Evolutionary conservation across 2,113 vertebrate genomes (phyloP), one percentile per base, ranked within the genome.

Genomic region (Scatophagus argus): DNA sequence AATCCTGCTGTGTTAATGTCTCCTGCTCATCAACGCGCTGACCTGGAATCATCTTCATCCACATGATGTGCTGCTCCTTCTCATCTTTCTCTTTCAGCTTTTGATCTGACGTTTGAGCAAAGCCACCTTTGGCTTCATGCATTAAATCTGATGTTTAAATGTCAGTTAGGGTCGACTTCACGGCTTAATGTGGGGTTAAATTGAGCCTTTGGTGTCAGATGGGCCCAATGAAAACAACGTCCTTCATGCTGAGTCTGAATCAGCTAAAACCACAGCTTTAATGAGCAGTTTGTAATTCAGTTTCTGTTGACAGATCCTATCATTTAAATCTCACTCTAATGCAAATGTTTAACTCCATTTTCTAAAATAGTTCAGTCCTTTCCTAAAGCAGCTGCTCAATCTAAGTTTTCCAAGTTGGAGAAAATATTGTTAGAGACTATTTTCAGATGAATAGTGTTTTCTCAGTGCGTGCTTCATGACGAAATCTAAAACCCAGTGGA

Each of bases 11-110:
- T 32, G 77, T 75, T 60, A 70, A 82, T 77, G 85, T 78, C 70
- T 86, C 71, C 74, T 31, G 19, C 78, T 89, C 87, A 83, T 84
- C 74, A 82, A 67, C 73, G 58, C 51, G 66, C 77, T 90, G 88
- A 90, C 83, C 88, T 87, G 79, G 83, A 90, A 86, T 63, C 76
- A 88, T 88, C n/a, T n/a, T n/a, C 78, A 82, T 86, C 75, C 88
- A 81, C 84, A 62, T 43, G 69, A 88, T 81, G 82, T 76, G 86
- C 80, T 72, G 25, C 81, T 39, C 56, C 44, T 49, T 64, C 43
- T 46, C 32, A 36, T 56, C 55, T 23, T 47, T 44, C 44, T 52
- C 47, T 29, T 43, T 27, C 51, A 46, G 36, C 58, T 3, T 56
- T 59, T 60, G 60, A 66, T 78, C 52, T 52, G 27, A 64, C 64